Percentiles rank a stretch among this genome's conserved stretches.
These are phyloP conservation scores for Zaprionus lachaisei DNA, from an alignment of 1,140 invertebrate genomes.

Conservation along the genomic window DNA sequence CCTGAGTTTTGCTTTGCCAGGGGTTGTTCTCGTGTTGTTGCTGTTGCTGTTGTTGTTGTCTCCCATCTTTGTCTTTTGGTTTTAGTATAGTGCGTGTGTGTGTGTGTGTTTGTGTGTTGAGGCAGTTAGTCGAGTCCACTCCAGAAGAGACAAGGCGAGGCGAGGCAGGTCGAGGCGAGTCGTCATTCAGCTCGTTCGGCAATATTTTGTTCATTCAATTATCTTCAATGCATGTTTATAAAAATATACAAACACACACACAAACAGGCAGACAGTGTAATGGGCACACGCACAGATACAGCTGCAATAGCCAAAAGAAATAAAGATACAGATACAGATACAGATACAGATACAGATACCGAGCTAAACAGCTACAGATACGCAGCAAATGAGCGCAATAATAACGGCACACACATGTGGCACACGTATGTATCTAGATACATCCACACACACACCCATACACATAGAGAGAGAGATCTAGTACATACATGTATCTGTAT, in stretches of 20 bases:
- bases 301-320: constrained; percentile 5
- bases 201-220: constrained; percentile 61
- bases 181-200: constrained; percentile 19
- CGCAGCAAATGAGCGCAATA: constrained; percentile 20
- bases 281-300: constrained; percentile 34
- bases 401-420: constrained; percentile 9
- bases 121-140: constrained; percentile 20
- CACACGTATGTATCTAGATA: constrained; percentile 15
- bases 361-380: constrained; percentile 26
- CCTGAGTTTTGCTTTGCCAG: constrained; percentile 19
- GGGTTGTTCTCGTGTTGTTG: constrained; percentile 39
- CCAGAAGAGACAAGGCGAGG: neutral
- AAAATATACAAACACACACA: constrained; percentile 38
- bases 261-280: constrained; percentile 29
- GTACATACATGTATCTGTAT: constrained; percentile 33
- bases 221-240: constrained; percentile 56
- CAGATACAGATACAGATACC: constrained; percentile 13
- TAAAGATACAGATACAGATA: too few relatives aligned
- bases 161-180: neutral
- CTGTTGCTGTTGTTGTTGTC: constrained; percentile 18
- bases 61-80: constrained; percentile 17
- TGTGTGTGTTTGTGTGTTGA: constrained; percentile 12
- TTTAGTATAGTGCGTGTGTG: constrained; percentile 1
- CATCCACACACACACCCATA: neutral
- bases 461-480: constrained; percentile 6